Evolutionary conservation across 2,113 vertebrate species (phyloP), one percentile per base, ranked within the genome.

Genomic region (Ciconia maguari): DNA sequence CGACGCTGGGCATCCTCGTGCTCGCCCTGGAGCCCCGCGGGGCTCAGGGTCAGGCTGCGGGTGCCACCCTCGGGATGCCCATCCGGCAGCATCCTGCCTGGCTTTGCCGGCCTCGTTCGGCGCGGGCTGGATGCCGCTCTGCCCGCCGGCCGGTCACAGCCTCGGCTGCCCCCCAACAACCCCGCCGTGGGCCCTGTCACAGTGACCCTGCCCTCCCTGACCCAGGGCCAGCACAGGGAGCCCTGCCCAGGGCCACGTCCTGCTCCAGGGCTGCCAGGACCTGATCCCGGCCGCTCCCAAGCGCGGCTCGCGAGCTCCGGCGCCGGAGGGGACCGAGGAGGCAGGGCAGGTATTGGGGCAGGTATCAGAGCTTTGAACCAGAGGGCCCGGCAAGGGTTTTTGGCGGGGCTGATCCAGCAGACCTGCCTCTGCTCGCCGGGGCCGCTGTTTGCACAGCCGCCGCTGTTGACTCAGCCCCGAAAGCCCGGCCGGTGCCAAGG

Each of bases 51-150:
- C n/a, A 4, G 21, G 48, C 57, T 2, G n/a, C 0, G 9, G 42
- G 22, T 70, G 64, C 38, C 64, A 1, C 20, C 1, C 0, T 1
- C 2, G 14, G 44, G 32, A 0, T 38, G n/a, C 60, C 75, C 14
- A 1, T 1, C 44, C 1, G 27, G 64, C 49, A 48, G 20, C 78
- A 27, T 20, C 70, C 51, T 5, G 0, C 36, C 29, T 1, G 34
- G 3, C 49, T 30, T 2, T 8, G 3, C 6, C 55, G 38, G 41
- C 21, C 9, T 16, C 1, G 26, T 24, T 57, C 38, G 26, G 29
- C 65, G 3, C 30, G 3, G 52, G 38, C 16, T 0, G 1, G 13
- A 9, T 69, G 64, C 55, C 4, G 55, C 55, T 0, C 55, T 57
- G 74, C 34, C 55, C 6, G 2, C 42, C 2, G 3, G 30, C 52